Conservation (phyloP, 2,113 vertebrate genomes). For the Rhinichthys klamathensis region DNA sequence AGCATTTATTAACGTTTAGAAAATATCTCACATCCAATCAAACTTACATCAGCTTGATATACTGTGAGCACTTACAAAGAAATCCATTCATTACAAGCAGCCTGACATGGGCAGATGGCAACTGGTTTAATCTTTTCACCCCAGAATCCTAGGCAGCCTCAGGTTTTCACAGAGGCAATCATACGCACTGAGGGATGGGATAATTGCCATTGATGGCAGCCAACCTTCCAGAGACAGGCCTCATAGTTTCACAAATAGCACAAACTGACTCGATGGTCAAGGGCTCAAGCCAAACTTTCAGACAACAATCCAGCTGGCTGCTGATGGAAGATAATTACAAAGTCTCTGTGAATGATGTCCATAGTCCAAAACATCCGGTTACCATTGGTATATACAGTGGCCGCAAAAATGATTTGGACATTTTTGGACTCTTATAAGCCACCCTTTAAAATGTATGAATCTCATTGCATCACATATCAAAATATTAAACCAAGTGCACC, state of each 20-base stretch:
- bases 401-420: neutral
- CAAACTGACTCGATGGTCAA: constrained; percentile 42
- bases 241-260: constrained; percentile 49
- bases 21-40: constrained; percentile 30
- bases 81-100: constrained; percentile 42
- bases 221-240: constrained; percentile 35
- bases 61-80: constrained; percentile 22
- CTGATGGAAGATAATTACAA: constrained; percentile 34
- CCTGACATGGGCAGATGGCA: constrained; percentile 35
- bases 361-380: constrained; percentile 34
- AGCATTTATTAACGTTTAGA: neutral
- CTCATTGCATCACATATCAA: neutral
- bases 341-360: constrained; percentile 25
- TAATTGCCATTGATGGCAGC: constrained; percentile 52
- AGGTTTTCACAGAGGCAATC: constrained; percentile 51
- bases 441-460: neutral
- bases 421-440: neutral
- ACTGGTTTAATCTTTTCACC: constrained; percentile 42
- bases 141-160: constrained; percentile 33
- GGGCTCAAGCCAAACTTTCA: constrained; percentile 31
- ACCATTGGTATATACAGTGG: neutral
- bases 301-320: constrained; percentile 13
- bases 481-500: neutral
- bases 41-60: constrained; percentile 18
- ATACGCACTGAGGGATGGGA: constrained; percentile 48